phyloP scores from a whole-genome alignment of 1,140 invertebrate species.

The Orchestia grillus region DNA sequence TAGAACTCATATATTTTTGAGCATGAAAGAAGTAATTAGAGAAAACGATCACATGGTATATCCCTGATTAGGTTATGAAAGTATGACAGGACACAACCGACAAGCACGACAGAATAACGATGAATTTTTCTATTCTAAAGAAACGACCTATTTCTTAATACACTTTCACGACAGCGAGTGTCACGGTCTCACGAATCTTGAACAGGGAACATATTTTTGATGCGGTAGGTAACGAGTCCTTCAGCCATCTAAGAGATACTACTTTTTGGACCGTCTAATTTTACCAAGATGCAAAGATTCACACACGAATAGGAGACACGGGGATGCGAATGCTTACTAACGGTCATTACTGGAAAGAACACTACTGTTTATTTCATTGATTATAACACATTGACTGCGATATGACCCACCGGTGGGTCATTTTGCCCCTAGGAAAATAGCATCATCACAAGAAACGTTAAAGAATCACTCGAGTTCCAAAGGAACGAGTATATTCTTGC shows the following conservation, averaged over 20 bases:
- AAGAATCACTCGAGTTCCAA: background rate
- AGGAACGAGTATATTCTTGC: background rate
- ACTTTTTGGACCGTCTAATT: background rate
- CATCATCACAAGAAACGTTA: too few species aligned
- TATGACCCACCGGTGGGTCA: too few species aligned
- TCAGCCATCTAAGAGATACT: background rate
- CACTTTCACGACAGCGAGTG: background rate
- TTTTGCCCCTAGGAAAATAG: too few species aligned
- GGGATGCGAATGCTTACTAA: background rate
- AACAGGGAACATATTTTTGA: background rate
- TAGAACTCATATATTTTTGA: background rate
- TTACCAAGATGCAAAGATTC: background rate
- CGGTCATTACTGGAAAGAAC: background rate
- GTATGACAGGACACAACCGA: background rate
- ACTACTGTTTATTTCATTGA: background rate
- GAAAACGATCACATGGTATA: background rate
- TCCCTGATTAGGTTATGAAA: background rate
- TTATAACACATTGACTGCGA: too few species aligned
- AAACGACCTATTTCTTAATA: background rate
- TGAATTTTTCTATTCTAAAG: slow-evolving; percentile 2
- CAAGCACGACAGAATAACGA: background rate
- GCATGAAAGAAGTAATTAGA: background rate
- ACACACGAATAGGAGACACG: background rate
- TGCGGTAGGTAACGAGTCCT: background rate
- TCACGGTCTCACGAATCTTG: background rate